A percentile compares a stretch with the other conserved stretches of the same genome.
phyloP scores from a whole-genome alignment of 2,888 invertebrate genomes.

The Tiliacea aurago region DNA sequence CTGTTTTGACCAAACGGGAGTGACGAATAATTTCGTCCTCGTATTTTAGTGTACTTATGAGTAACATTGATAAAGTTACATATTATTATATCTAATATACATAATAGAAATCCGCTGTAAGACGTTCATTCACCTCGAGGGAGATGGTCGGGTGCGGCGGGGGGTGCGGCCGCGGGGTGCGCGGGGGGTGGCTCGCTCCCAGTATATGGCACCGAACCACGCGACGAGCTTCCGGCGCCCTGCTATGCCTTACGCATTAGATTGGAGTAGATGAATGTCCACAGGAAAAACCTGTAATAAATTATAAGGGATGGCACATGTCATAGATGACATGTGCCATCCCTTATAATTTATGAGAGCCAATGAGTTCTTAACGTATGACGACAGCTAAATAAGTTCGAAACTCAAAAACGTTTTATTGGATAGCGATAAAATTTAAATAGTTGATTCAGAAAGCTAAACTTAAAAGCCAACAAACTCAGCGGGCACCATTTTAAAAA shows the following conservation, averaged over 20 bases:
- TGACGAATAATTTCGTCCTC: slow-evolving; percentile 13
- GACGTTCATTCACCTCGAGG: slow-evolving; percentile 83
- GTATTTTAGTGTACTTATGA: slow-evolving; percentile 45
- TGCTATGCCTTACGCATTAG: slow-evolving; percentile 57
- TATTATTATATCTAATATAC: slow-evolving; percentile 68
- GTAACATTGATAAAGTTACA: slow-evolving; percentile 58
- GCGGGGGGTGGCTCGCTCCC: slow-evolving; percentile 54
- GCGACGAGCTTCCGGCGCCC: slow-evolving; percentile 67
- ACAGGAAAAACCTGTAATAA: slow-evolving; percentile 40
- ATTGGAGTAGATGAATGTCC: slow-evolving; percentile 51
- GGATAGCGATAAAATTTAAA: background rate
- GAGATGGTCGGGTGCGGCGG: slow-evolving; percentile 65
- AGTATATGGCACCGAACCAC: slow-evolving; percentile 65
- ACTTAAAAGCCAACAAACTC: background rate
- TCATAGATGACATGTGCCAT: no score
- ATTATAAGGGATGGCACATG: slow-evolving; percentile 31
- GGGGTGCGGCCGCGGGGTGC: slow-evolving; percentile 48
- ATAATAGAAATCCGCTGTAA: slow-evolving; percentile 77
- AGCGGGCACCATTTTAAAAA: background rate
- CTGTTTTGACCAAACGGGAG: background rate
- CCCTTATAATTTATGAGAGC: slow-evolving; percentile 17
- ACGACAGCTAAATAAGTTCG: background rate
- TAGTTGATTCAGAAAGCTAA: slow-evolving; percentile 7
- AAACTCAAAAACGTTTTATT: background rate
- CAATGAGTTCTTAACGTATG: background rate